These are phyloP conservation scores for Gryllus longicercus DNA, from an alignment of 2,888 invertebrate species.

Conservation along the genomic window DNA sequence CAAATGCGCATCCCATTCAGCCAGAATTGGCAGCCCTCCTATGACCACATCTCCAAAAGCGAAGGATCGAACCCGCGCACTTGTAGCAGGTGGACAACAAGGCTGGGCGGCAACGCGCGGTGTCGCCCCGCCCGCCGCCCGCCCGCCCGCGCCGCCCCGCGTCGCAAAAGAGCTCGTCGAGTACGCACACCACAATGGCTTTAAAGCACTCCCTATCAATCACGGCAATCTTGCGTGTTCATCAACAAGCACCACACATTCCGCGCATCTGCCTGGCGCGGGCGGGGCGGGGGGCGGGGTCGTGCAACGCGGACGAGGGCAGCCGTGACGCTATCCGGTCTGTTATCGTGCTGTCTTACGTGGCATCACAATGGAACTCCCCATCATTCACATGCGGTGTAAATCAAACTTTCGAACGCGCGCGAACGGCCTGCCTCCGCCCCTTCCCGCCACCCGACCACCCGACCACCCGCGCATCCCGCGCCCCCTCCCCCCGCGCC, in stretches of 20 bases:
- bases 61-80: too few relatives aligned
- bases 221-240: slow-evolving; percentile 1
- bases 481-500: background rate
- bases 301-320: background rate
- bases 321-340: background rate
- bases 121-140: background rate
- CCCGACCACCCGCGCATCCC: background rate
- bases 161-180: background rate
- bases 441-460: background rate
- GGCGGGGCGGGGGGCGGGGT: background rate
- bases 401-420: slow-evolving; percentile 10
- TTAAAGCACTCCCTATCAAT: slow-evolving; percentile 1
- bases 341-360: slow-evolving; percentile 9
- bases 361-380: background rate
- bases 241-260: slow-evolving; percentile 5
- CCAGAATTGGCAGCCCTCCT: too few relatives aligned
- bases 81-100: too few relatives aligned
- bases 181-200: background rate
- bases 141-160: background rate
- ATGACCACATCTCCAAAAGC: too few relatives aligned
- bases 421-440: background rate
- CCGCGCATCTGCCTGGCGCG: background rate
- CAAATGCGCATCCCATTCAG: too few relatives aligned
- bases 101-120: too few relatives aligned
- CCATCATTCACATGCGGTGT: slow-evolving; percentile 1